These are phyloP conservation scores for Camelus dromedarius DNA, from an alignment of 2,113 vertebrate genomes.

Conservation along the genomic window DNA sequence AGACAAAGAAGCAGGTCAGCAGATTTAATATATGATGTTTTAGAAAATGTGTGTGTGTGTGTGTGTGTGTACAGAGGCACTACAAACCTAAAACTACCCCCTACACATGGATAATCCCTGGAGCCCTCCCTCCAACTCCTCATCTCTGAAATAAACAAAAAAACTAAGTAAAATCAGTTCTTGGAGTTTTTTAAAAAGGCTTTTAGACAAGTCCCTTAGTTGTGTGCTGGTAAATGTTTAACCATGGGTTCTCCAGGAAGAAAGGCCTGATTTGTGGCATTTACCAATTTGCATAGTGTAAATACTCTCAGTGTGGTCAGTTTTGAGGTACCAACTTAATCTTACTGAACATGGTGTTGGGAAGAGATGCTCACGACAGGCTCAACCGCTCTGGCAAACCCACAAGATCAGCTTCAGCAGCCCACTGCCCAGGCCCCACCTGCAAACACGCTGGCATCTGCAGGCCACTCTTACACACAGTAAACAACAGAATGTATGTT, in stretches of 20 bases:
- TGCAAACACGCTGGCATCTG: background rate
- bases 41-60: background rate
- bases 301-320: background rate
- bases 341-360: background rate
- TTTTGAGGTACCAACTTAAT: background rate
- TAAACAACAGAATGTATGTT: background rate
- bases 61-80: background rate
- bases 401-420: background rate
- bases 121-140: background rate
- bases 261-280: background rate
- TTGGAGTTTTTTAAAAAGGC: background rate
- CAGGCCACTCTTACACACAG: background rate
- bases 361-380: background rate
- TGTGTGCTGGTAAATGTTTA: background rate
- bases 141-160: slow-evolving; percentile 7
- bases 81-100: background rate
- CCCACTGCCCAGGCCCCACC: background rate
- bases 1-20: background rate
- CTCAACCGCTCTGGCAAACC: background rate
- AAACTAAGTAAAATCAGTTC: background rate
- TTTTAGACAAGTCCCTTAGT: background rate
- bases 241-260: background rate
- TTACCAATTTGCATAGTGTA: background rate
- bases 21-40: background rate
- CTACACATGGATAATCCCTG: background rate